Base-by-base conservation (phyloP, 2,113 vertebrate genomes). In the Thunnus maccoyii region DNA sequence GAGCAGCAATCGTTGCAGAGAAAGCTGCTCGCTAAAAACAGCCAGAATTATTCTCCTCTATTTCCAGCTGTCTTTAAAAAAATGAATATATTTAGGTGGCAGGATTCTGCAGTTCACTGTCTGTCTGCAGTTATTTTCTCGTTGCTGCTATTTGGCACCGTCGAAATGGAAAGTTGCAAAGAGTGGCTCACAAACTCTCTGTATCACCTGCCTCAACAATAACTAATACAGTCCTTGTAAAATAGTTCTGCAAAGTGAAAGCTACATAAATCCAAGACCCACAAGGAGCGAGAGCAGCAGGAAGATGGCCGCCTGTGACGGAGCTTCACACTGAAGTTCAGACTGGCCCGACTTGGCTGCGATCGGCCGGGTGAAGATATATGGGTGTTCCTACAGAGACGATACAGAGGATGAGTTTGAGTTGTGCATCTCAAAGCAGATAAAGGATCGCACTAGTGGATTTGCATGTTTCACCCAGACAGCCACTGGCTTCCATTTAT, bases 311-410 rank as follows among this genome's bases (percentile, higher is more conserved):
- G 72, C 41, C n/a, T 58, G 55, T 2, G 86, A 71, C 2, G 55
- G 72, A 44, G 67, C 7, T 0, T 3, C 60, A 16, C 72, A 71
- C 65, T 3, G 75, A 27, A 15, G 25, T 0, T 44, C 50, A 48
- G 78, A 7, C 13, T 51, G 70, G 36, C 66, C 81, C 7, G 85
- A 87, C 32, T 20, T 80, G 44, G 80, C 83, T 14, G 84, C 78
- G 1, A 47, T 61, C 1, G 94, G 94, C 32, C 93, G 86, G 32
- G 94, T 95, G 86, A 90, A 94, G 90, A 96, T 95, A 32, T 93
- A 95, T 0, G 95, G 95, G 32, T 95, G 94, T 4, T 93, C 92
- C 95, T 96, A 14, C 46, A 62, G 80, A 62, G 3, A 25, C 15
- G 12, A 64, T 48, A 61, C 25, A 80, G 27, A 67, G 30, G 46